Base-by-base conservation (phyloP, 2,888 invertebrate genomes). In the Drosophila imparisetae region DNA sequence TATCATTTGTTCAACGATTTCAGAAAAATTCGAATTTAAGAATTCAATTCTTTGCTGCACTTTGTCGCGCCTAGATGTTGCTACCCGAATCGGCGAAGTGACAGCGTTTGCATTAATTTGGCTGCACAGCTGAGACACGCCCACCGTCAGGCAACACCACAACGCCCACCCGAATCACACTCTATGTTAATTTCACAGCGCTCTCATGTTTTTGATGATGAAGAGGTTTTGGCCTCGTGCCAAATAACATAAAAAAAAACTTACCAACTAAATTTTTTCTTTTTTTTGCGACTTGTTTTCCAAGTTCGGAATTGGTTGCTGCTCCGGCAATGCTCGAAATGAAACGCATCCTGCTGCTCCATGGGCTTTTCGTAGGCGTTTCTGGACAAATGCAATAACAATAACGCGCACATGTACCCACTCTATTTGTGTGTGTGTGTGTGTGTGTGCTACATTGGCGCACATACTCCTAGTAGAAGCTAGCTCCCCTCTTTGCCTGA, bases 171-270 rank as follows among this genome's bases (percentile, higher is more conserved):
- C 63, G 49, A 30, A 53, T 53, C 68, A 40, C 45, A 68, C 48
- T 66, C 75, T 69, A 78, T 80, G 80, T 78, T 78, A 78, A 80
- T 80, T 80, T 75, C 50, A 62, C 75, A 69, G 50, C 66, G 64
- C 71, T 59, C 89, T 81, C 89, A 80, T 89, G 85, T 89, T 83
- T 81, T 73, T 71, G 89, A 89, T 86, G 89, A 86, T 86, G 89
- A 86, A 89, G 84, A 78, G 83, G 74, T 89, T 73, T 71, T 89
- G 86, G 86, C 84, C 80, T 53, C 49, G 66, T 62, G 73, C 84
- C 86, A 80, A 55, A 54, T 55, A 63, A 48, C 11, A 61, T 45
- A 65, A 58, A 62, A 38, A 61, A 61, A 61, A 72, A 75, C 57
- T 48, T 64, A 72, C 75, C 53, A 66, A 48, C 64, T 61, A 24